These are phyloP conservation scores for Thalassarche chlororhynchos DNA, from an alignment of 2,113 vertebrate species.

Conservation along the genomic window DNA sequence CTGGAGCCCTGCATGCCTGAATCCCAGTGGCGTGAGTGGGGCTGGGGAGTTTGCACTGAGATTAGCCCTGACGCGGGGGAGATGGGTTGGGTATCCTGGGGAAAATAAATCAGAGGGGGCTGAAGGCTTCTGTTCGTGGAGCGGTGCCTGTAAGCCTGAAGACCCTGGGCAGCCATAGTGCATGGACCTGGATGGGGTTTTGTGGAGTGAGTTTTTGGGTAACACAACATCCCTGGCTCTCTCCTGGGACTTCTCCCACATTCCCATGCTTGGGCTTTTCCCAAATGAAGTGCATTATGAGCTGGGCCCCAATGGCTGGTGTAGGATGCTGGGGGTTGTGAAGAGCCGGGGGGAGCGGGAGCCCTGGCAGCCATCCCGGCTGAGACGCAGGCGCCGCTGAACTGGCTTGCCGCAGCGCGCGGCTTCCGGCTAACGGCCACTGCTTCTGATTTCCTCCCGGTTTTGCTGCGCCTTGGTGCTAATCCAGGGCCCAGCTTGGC, in stretches of 20 bases:
- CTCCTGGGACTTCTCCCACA: accelerated
- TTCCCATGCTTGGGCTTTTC: background rate
- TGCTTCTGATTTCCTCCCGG: background rate
- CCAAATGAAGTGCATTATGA: accelerated
- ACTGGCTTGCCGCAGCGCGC: accelerated
- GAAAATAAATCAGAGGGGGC: background rate
- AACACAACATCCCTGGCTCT: background rate
- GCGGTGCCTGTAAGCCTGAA: background rate
- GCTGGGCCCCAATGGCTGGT: accelerated
- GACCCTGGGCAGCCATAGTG: accelerated
- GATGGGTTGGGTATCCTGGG: background rate
- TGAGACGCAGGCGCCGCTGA: accelerated
- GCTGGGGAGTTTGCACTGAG: background rate
- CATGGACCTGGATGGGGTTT: background rate
- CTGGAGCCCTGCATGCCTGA: background rate
- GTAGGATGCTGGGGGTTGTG: background rate
- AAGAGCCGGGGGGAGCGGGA: accelerated
- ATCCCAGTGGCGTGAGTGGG: accelerated
- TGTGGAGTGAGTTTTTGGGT: background rate
- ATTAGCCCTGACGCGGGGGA: accelerated
- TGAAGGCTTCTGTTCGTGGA: background rate
- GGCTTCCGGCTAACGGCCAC: background rate
- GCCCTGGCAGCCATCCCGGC: background rate
- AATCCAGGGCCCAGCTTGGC: accelerated
- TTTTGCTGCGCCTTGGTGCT: accelerated